Conservation (phyloP, 2,888 invertebrate species). For the Drosophila tripunctata region DNA sequence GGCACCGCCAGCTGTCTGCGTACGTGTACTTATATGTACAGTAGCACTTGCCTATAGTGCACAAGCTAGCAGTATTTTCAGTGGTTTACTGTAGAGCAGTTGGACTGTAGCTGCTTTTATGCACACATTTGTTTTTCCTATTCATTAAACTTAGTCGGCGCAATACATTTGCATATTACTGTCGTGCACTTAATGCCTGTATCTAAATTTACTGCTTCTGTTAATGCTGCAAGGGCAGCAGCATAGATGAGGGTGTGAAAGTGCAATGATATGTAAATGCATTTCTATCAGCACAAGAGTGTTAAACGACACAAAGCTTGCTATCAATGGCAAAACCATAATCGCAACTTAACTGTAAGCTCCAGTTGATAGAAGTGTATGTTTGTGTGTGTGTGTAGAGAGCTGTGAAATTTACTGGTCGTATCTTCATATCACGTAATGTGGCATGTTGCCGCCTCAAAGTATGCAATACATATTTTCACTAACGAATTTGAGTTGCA, state of each 20-base stretch:
- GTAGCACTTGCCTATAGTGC: neutral
- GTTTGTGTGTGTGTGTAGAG: conserved; percentile 1
- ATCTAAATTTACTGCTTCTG: conserved; percentile 40
- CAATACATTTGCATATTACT: conserved; percentile 42
- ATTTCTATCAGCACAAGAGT: conserved; percentile 46
- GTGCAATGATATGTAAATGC: conserved; percentile 61
- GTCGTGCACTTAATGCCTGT: conserved; percentile 40
- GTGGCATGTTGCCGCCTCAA: conserved; percentile 20
- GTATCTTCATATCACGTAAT: conserved; percentile 15
- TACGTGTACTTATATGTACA: neutral
- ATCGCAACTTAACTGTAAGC: conserved; percentile 5
- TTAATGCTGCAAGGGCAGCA: conserved; percentile 25
- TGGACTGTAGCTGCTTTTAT: neutral
- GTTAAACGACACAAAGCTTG: conserved; percentile 18
- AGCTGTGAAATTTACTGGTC: conserved; percentile 17
- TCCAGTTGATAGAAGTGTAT: neutral
- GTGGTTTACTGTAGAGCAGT: neutral
- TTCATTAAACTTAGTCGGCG: conserved; percentile 65
- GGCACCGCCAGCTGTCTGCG: neutral
- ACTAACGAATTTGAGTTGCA: conserved; percentile 36
- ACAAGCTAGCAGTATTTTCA: neutral
- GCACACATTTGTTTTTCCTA: conserved; percentile 51
- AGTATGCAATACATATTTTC: conserved; percentile 36
- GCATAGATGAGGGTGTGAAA: conserved; percentile 13
- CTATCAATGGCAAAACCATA: conserved; percentile 17